These are phyloP conservation scores for Agrotis puta DNA, from an alignment of 2,888 invertebrate genomes.

Conservation along the genomic window DNA sequence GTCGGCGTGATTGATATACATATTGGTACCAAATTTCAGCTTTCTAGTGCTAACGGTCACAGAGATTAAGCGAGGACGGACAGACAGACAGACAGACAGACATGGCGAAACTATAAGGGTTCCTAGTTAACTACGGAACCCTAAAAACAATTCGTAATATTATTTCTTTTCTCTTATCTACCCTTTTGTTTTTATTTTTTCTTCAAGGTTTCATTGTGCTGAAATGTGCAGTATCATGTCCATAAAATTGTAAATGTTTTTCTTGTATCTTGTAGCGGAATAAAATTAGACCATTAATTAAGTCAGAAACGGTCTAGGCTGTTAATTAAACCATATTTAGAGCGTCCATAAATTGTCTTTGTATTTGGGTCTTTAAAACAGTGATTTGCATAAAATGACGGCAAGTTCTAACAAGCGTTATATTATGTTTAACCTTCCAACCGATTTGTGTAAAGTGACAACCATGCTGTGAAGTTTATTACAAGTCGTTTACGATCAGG, in stretches of 20 bases:
- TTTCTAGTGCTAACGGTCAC: no score
- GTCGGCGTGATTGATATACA: no score
- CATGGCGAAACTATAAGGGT: no score
- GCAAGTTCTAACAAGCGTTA: conserved; percentile 49
- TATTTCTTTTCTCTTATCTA: conserved; percentile 50
- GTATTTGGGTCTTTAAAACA: conserved; percentile 73
- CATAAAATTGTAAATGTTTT: neutral
- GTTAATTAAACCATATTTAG: conserved; percentile 70
- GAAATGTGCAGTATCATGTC: neutral
- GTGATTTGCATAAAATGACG: conserved; percentile 70
- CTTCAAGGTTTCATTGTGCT: conserved; percentile 3
- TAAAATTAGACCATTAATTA: neutral
- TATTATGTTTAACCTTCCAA: conserved; percentile 55
- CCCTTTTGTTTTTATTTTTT: conserved; percentile 35
- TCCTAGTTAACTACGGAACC: no score
- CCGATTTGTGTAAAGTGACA: conserved; percentile 52
- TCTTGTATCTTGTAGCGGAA: neutral
- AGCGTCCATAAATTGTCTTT: conserved; percentile 71
- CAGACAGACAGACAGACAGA: no score
- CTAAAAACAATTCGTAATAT: conserved; percentile 61
- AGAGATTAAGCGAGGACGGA: no score
- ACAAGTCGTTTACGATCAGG: conserved; percentile 53
- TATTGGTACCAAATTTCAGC: no score
- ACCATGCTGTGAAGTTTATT: conserved; percentile 61
- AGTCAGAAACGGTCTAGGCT: conserved; percentile 61